Base-by-base conservation (phyloP, 2,888 invertebrate species). In the Eurytoma californica region DNA sequence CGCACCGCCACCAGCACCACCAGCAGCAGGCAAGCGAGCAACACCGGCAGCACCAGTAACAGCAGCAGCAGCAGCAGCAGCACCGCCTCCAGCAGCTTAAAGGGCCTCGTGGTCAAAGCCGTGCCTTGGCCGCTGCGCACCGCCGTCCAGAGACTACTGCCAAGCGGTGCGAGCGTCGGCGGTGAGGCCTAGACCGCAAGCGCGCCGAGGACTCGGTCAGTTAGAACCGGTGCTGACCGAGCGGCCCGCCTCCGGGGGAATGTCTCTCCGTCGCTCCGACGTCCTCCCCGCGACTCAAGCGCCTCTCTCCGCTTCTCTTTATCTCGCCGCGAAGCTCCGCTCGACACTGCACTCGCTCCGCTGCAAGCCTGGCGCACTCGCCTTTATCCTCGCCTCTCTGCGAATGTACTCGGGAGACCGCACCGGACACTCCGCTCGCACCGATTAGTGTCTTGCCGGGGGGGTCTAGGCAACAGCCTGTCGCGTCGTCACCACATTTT, bases 401-500 rank as follows among this genome's bases (percentile, higher is more conserved):
- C n/a, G 39, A 39, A 39, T 2, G 39, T 9, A 1, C 9, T 9
- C 39, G 7, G 39, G 39, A 4, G 39, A 39, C 39, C 39, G 7
- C 9, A 39, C 9, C 7, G 39, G 39, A 39, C 39, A 39, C 39
- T 9, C 9, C 9, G 9, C 39, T 7, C 88, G 88, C 90, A 89
- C 87, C 87, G 82, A 86, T 85, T 87, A 89, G 89, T 88, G 90
- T 90, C 90, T 89, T 85, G 87, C 39, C 39, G 39, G 9, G 39
- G 24, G 39, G 7, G 7, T 39, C 39, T 39, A 85, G 87, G 85
- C 87, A 84, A 83, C 77, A 77, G 85, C 86, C 87, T 85, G 68
- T 74, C 85, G 83, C 86, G 83, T 84, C 83, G 86, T 90, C 90
- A 90, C 90, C 87, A 90, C 90, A 90, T 90, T 87, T 88, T 90